Conservation (phyloP, 2,888 invertebrate genomes). For the Ferrisia virgata region DNA sequence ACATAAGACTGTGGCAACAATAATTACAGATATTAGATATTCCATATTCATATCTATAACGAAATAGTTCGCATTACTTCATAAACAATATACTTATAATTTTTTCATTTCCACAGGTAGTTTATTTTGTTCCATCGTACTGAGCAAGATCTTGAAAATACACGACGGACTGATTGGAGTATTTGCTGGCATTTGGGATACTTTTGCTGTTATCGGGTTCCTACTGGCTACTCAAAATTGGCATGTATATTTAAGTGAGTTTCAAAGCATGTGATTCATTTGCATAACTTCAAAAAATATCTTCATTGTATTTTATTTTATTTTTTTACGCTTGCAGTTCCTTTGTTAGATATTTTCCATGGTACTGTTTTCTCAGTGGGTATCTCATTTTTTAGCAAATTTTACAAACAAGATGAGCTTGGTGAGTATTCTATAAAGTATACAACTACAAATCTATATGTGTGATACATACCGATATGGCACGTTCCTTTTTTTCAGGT, state of each 20-base stretch:
- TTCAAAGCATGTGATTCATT: background rate
- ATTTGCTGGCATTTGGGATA: slow-evolving; percentile 48
- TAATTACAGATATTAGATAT: too few relatives aligned
- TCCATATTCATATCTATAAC: too few relatives aligned
- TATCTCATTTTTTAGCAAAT: slow-evolving; percentile 44
- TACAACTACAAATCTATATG: background rate
- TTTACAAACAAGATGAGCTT: slow-evolving; percentile 35
- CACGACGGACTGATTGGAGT: slow-evolving; percentile 49
- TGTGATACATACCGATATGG: background rate
- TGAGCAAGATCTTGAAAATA: slow-evolving; percentile 48
- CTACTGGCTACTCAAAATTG: slow-evolving; percentile 44
- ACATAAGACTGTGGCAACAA: too few relatives aligned
- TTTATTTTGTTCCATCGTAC: slow-evolving; percentile 48
- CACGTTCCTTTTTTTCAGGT: background rate
- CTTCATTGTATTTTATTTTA: background rate
- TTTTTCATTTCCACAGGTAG: slow-evolving; percentile 46
- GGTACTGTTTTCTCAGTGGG: slow-evolving; percentile 41
- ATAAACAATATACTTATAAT: background rate
- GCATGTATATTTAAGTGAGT: slow-evolving; percentile 47
- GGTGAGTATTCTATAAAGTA: background rate
- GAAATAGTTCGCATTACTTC: too few relatives aligned
- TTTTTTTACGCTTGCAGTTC: slow-evolving; percentile 35
- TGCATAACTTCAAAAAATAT: background rate
- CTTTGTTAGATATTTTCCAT: slow-evolving; percentile 45
- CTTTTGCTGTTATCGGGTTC: slow-evolving; percentile 45